Percentiles rank a stretch among this genome's conserved stretches.
These are phyloP conservation scores for Aethes cnicana DNA, from an alignment of 2,888 invertebrate genomes.

Conservation along the genomic window DNA sequence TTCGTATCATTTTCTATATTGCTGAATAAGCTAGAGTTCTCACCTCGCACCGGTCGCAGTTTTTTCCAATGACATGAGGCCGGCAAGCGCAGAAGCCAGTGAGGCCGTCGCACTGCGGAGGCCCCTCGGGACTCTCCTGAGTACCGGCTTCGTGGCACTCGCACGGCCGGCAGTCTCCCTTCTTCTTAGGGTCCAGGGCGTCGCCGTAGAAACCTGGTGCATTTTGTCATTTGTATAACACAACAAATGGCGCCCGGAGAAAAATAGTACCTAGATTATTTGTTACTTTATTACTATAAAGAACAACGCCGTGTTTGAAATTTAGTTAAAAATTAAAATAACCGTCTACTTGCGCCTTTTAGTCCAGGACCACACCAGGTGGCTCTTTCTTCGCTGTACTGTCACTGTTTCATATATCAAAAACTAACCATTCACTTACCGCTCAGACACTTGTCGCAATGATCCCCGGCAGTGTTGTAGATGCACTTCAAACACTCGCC, in stretches of 20 bases:
- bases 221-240: too few relatives aligned
- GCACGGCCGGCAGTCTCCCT: slow-evolving; percentile 95
- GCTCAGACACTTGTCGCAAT: slow-evolving; percentile 95
- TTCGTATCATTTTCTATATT: too few relatives aligned
- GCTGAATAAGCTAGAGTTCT: too few relatives aligned
- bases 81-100: slow-evolving; percentile 92
- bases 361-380: too few relatives aligned
- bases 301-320: too few relatives aligned
- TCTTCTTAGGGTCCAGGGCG: slow-evolving; percentile 93
- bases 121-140: slow-evolving; percentile 86
- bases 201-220: slow-evolving; percentile 97
- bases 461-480: slow-evolving; percentile 94
- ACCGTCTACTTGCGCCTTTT: too few relatives aligned
- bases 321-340: too few relatives aligned
- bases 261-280: too few relatives aligned
- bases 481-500: slow-evolving; percentile 99
- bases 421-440: slow-evolving; percentile 77
- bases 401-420: not conserved
- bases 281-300: too few relatives aligned
- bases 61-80: slow-evolving; percentile 89
- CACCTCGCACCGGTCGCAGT: slow-evolving; percentile 89
- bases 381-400: too few relatives aligned
- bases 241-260: too few relatives aligned
- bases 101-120: slow-evolving; percentile 89
- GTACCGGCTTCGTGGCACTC: slow-evolving; percentile 94